Evolutionary conservation across 1,140 invertebrate species (phyloP).

Genomic region (Anagrus nilaparvatae): DNA sequence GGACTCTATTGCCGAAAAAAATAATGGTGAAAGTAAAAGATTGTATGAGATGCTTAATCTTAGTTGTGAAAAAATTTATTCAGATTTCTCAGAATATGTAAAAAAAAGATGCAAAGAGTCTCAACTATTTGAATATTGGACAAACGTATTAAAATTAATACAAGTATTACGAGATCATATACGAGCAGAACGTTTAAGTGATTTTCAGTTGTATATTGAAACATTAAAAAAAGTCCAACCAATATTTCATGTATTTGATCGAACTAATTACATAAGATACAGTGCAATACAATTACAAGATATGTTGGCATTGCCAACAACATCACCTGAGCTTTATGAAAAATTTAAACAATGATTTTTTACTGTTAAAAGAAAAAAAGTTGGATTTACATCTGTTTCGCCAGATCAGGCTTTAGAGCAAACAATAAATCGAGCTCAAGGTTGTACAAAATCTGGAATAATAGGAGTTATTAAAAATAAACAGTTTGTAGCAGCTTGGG

Average conservation of each 20-base stretch:
- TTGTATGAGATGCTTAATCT: not conserved
- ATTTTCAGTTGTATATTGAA: slow-evolving; percentile 11
- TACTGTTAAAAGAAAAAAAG: slow-evolving; percentile 3
- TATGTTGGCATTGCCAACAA: slow-evolving; percentile 1
- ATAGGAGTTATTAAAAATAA: not conserved
- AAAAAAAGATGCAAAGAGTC: slow-evolving; percentile 5
- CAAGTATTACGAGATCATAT: slow-evolving; percentile 8
- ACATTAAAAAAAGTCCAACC: slow-evolving; percentile 11
- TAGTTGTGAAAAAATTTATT: not conserved
- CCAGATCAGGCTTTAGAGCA: slow-evolving; percentile 6
- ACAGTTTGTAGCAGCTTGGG: slow-evolving; percentile 1
- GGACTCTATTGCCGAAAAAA: slow-evolving; percentile 2
- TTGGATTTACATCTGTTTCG: slow-evolving; percentile 2
- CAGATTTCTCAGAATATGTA: slow-evolving; percentile 6
- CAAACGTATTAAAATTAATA: slow-evolving; percentile 6
- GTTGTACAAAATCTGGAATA: not conserved
- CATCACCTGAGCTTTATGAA: slow-evolving; percentile 3
- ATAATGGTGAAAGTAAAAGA: not conserved
- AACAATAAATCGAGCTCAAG: not conserved
- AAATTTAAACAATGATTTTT: slow-evolving; percentile 4
- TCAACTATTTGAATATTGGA: slow-evolving; percentile 7
- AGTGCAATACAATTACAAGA: slow-evolving; percentile 9
- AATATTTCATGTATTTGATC: slow-evolving; percentile 11
- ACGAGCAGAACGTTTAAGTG: slow-evolving; percentile 10
- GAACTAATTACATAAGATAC: slow-evolving; percentile 15